Conservation (phyloP, 2,888 invertebrate species). For the Tupiocoris notatus region DNA sequence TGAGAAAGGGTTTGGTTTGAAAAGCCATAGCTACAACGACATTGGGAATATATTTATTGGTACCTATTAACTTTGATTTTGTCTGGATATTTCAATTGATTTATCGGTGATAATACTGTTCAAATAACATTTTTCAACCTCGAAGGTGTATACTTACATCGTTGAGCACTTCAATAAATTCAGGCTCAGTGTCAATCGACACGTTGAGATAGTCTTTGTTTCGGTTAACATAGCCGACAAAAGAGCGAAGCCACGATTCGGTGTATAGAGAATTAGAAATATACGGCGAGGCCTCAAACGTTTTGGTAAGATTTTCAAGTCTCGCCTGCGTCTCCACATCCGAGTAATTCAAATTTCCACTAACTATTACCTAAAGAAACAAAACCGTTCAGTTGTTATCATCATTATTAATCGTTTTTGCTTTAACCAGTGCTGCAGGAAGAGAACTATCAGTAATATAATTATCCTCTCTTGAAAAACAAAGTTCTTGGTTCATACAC, state of each 20-base stretch:
- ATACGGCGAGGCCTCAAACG: constrained; percentile 75
- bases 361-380: constrained; percentile 74
- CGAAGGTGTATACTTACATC: constrained; percentile 58
- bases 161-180: constrained; percentile 72
- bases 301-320: constrained; percentile 73
- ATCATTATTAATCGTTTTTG: no score
- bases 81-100: no score
- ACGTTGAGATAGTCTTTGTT: constrained; percentile 74
- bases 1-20: constrained; percentile 73
- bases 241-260: constrained; percentile 84
- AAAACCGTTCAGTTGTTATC: neutral
- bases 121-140: neutral
- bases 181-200: constrained; percentile 69
- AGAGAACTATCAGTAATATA: no score
- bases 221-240: constrained; percentile 71
- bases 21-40: constrained; percentile 68
- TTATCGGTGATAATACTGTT: no score
- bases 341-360: constrained; percentile 78
- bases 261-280: constrained; percentile 74
- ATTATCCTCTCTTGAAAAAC: no score
- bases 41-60: constrained; percentile 72
- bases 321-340: constrained; percentile 72
- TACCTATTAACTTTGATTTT: constrained; percentile 72
- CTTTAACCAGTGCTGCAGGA: no score
- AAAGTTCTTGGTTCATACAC: no score